Percentiles rank a stretch among this genome's conserved stretches.
Evolutionary conservation across 2,888 invertebrate genomes (phyloP).

Genomic region (Sarcophaga rosellei): DNA sequence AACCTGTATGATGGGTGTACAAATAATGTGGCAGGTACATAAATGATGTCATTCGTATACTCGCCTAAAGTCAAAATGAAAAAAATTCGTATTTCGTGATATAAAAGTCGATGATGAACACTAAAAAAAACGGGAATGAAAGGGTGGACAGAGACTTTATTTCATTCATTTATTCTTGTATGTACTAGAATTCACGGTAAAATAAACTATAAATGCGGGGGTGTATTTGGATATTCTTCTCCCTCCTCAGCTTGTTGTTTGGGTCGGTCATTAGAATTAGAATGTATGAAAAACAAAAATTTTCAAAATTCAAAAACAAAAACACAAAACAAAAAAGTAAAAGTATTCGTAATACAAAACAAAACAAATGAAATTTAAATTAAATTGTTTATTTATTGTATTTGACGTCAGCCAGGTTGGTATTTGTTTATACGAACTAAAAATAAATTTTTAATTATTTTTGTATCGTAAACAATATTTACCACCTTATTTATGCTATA

Average conservation of each 20-base stretch:
- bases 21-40: too few species aligned
- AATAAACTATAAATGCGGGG: background rate
- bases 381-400: constrained; percentile 34
- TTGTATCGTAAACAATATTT: constrained; percentile 6
- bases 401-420: constrained; percentile 50
- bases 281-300: background rate
- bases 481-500: constrained; percentile 12
- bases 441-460: constrained; percentile 29
- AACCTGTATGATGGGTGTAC: too few species aligned
- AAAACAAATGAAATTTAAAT: constrained; percentile 1
- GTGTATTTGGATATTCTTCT: background rate
- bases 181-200: background rate
- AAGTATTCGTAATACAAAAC: background rate
- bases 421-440: constrained; percentile 24
- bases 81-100: background rate
- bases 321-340: constrained; percentile 11
- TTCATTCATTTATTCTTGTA: background rate
- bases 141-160: background rate
- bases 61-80: too few species aligned
- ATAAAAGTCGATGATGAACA: background rate
- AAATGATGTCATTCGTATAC: too few species aligned
- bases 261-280: background rate
- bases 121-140: background rate
- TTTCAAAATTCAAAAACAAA: background rate
- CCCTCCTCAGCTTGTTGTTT: background rate